Evolutionary conservation across 2,888 invertebrate species (phyloP).

Genomic region (Laspeyria flexula): DNA sequence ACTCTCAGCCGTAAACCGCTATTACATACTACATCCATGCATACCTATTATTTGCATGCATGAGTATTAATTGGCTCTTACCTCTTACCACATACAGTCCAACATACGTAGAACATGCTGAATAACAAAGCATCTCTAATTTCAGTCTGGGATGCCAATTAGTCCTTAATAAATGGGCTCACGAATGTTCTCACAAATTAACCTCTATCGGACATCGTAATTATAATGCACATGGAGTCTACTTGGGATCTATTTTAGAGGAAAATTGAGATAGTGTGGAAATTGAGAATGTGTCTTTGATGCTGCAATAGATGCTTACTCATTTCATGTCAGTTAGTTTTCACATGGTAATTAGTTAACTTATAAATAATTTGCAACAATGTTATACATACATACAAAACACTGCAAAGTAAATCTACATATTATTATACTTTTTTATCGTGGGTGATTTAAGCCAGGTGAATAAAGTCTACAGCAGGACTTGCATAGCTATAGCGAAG

Average conservation of each 20-base stretch:
- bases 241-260: background rate
- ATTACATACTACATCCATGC: no score
- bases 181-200: slow-evolving; percentile 44
- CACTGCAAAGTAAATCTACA: no score
- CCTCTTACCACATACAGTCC: background rate
- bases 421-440: no score
- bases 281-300: background rate
- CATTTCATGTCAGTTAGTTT: no score
- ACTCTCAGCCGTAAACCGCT: no score
- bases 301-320: no score
- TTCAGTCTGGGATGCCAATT: slow-evolving; percentile 60
- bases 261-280: background rate
- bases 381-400: no score
- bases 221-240: slow-evolving; percentile 37
- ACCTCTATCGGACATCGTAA: slow-evolving; percentile 31
- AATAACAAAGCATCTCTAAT: slow-evolving; percentile 58
- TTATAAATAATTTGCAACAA: no score
- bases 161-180: slow-evolving; percentile 61
- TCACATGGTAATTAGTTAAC: no score
- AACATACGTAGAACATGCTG: slow-evolving; percentile 22
- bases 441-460: no score
- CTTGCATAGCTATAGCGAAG: no score
- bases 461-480: no score
- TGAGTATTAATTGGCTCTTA: background rate
- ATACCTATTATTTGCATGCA: background rate